These are phyloP conservation scores for Melitaea athalia DNA, from an alignment of 2,888 invertebrate genomes.

Conservation along the genomic window DNA sequence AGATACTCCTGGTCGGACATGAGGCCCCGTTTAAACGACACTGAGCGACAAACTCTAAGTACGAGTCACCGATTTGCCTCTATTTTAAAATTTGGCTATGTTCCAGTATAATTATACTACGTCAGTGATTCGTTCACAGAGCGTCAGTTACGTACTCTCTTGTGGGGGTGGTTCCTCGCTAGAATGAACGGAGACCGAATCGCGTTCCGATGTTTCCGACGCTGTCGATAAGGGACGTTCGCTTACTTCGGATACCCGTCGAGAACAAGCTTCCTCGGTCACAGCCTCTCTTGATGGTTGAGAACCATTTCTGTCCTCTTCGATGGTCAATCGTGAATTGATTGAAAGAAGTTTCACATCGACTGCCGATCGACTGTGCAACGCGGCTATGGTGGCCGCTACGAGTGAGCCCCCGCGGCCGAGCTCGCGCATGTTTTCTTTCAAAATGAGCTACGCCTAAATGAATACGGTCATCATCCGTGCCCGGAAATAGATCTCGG, in stretches of 20 bases:
- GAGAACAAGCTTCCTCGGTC: slow-evolving; percentile 54
- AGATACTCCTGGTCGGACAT: slow-evolving; percentile 81
- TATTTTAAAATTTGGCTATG: slow-evolving; percentile 79
- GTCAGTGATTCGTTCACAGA: slow-evolving; percentile 73
- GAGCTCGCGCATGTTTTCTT: slow-evolving; percentile 80
- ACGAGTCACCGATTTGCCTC: slow-evolving; percentile 76
- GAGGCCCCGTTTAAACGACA: slow-evolving; percentile 75
- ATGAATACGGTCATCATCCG: slow-evolving; percentile 74
- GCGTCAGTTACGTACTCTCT: slow-evolving; percentile 76
- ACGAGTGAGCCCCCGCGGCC: slow-evolving; percentile 83
- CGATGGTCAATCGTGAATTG: slow-evolving; percentile 60
- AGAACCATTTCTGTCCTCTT: slow-evolving; percentile 56
- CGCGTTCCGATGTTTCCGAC: slow-evolving; percentile 75
- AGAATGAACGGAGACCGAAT: slow-evolving; percentile 78
- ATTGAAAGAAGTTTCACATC: slow-evolving; percentile 62
- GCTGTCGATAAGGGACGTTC: slow-evolving; percentile 77
- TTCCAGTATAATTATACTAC: slow-evolving; percentile 71
- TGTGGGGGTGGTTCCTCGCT: slow-evolving; percentile 78
- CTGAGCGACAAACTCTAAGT: slow-evolving; percentile 75
- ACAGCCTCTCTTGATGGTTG: slow-evolving; percentile 54
- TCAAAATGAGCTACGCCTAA: slow-evolving; percentile 75
- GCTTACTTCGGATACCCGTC: slow-evolving; percentile 68
- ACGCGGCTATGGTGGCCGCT: slow-evolving; percentile 80
- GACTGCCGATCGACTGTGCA: slow-evolving; percentile 69
- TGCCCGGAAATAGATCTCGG: slow-evolving; percentile 78